A percentile compares a stretch with the other conserved stretches of the same genome.
These are phyloP conservation scores for Spisula subtruncata DNA, from an alignment of 2,888 invertebrate genomes.

Conservation along the genomic window DNA sequence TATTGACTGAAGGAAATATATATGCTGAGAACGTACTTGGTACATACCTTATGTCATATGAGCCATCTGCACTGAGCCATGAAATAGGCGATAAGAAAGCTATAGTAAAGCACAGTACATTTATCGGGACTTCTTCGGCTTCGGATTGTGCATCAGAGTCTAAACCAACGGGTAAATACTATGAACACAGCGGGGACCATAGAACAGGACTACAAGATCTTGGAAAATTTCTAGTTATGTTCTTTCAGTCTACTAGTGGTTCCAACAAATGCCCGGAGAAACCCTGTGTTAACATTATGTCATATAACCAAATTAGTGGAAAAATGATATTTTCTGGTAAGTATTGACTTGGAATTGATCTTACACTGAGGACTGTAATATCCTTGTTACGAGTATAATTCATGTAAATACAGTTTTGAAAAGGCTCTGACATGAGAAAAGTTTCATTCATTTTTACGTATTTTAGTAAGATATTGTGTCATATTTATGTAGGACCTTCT, in stretches of 20 bases:
- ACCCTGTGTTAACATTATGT: constrained; percentile 77
- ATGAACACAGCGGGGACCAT: constrained; percentile 50
- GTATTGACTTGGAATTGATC: too few relatives aligned
- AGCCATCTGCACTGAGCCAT: constrained; percentile 75
- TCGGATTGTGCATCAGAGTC: constrained; percentile 76
- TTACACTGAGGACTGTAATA: too few relatives aligned
- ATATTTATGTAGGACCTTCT: too few relatives aligned
- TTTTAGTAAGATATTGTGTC: too few relatives aligned
- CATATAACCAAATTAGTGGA: constrained; percentile 79
- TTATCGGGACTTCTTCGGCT: constrained; percentile 78
- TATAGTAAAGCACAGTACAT: constrained; percentile 69
- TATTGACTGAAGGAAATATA: constrained; percentile 67
- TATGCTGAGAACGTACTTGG: constrained; percentile 80
- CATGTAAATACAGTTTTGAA: too few relatives aligned
- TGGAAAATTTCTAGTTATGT: constrained; percentile 70
- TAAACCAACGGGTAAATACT: constrained; percentile 64
- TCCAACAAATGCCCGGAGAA: constrained; percentile 80
- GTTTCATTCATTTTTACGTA: too few relatives aligned
- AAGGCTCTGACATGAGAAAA: too few relatives aligned
- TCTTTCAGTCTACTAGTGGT: constrained; percentile 73
- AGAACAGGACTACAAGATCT: constrained; percentile 45
- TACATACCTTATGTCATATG: constrained; percentile 78
- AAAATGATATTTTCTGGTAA: constrained; percentile 61
- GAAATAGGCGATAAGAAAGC: constrained; percentile 69
- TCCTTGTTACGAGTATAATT: too few relatives aligned